These are phyloP conservation scores for Bacillus rossius DNA, from an alignment of 1,140 invertebrate species.

Conservation along the genomic window DNA sequence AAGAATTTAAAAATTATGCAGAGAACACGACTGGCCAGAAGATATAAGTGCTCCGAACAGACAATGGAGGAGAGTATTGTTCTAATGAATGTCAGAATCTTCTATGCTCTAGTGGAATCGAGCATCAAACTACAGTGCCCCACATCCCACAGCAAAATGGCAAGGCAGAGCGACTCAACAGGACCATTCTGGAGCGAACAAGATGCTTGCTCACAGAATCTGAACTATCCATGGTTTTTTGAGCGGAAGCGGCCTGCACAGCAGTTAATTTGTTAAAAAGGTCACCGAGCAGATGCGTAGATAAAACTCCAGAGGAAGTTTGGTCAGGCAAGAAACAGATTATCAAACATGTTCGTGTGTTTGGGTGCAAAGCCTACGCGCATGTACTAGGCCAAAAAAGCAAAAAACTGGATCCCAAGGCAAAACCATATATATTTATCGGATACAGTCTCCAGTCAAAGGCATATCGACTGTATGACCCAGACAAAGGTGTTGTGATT, in stretches of 20 bases:
- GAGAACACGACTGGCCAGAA: conserved; percentile 10
- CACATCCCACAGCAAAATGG: conserved; percentile 41
- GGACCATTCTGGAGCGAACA: conserved; percentile 38
- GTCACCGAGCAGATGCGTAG: conserved; percentile 2
- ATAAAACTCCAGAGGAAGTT: not conserved
- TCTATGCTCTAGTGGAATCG: conserved; percentile 24
- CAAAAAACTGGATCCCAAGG: conserved; percentile 21
- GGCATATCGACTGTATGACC: conserved; percentile 19
- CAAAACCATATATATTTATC: conserved; percentile 7
- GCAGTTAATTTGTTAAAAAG: conserved; percentile 43
- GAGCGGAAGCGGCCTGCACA: conserved; percentile 40
- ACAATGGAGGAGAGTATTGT: conserved; percentile 18
- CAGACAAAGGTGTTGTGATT: not conserved
- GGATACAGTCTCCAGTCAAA: conserved; percentile 20
- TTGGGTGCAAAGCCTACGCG: conserved; percentile 21
- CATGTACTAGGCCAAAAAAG: conserved; percentile 3
- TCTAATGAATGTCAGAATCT: not conserved
- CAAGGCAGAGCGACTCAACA: conserved; percentile 37
- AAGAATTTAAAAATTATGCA: conserved; percentile 10
- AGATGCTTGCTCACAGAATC: conserved; percentile 35
- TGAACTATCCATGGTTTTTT: conserved; percentile 31
- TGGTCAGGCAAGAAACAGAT: conserved; percentile 15
- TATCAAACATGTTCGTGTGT: conserved; percentile 15
- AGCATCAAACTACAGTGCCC: conserved; percentile 26
- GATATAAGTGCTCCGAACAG: conserved; percentile 14